Evolutionary conservation across 2,113 vertebrate genomes (phyloP).

Genomic region (Pogona vitticeps): DNA sequence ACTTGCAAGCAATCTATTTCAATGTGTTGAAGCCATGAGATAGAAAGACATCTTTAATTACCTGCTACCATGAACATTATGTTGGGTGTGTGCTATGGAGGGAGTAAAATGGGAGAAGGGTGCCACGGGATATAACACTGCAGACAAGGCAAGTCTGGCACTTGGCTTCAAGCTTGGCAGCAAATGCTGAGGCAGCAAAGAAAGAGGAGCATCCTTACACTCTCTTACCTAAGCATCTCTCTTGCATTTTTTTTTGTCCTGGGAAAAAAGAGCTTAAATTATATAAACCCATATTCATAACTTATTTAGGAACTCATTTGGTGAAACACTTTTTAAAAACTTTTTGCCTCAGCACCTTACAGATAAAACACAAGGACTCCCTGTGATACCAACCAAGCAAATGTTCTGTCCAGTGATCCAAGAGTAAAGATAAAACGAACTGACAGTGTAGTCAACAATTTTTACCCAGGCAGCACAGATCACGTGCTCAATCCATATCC

Average conservation of each 20-base stretch:
- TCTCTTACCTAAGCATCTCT: background rate
- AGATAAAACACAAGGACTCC: conserved; percentile 20
- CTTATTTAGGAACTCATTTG: conserved; percentile 16
- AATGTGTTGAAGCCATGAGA: too few relatives aligned
- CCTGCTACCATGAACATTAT: too few relatives aligned
- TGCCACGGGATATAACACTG: background rate
- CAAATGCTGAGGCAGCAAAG: background rate
- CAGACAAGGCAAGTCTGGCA: background rate
- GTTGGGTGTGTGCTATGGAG: too few relatives aligned
- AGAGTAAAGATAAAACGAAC: conserved; percentile 9
- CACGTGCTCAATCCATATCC: background rate
- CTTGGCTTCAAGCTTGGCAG: background rate
- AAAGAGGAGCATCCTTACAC: background rate
- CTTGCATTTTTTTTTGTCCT: background rate
- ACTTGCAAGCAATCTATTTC: background rate
- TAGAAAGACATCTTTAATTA: too few relatives aligned
- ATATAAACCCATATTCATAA: conserved; percentile 21
- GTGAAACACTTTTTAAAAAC: conserved; percentile 9
- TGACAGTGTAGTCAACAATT: conserved; percentile 30
- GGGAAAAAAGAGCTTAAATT: conserved; percentile 5
- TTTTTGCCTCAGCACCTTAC: background rate
- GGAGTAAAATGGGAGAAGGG: background rate
- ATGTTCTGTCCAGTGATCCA: conserved; percentile 8
- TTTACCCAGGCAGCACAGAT: conserved; percentile 1
- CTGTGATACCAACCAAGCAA: conserved; percentile 4